A percentile compares a stretch with the other conserved stretches of the same genome.
Evolutionary conservation across 2,888 invertebrate genomes (phyloP).

Genomic region (Papilio gigon): DNA sequence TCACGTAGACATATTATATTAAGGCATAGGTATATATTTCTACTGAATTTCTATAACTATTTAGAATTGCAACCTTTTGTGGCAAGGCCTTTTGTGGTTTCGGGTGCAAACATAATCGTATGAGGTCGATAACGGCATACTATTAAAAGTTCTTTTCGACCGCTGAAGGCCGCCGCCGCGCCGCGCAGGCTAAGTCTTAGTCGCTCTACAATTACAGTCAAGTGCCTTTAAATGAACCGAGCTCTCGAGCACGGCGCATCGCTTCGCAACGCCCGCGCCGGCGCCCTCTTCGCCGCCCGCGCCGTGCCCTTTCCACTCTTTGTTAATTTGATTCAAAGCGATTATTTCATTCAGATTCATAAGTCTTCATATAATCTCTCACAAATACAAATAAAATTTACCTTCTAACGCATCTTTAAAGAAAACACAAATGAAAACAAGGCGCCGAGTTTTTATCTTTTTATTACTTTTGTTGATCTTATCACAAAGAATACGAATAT

Average conservation of each 20-base stretch:
- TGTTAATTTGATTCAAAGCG: conserved; percentile 71
- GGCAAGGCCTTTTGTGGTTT: conserved; percentile 39
- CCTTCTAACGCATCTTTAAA: neutral
- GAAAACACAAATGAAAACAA: conserved; percentile 33
- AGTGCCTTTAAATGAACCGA: conserved; percentile 81
- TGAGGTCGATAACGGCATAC: conserved; percentile 64
- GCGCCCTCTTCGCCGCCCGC: conserved; percentile 65
- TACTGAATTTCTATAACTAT: no score
- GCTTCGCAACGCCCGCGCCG: conserved; percentile 66
- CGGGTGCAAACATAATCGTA: conserved; percentile 49
- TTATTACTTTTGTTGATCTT: conserved; percentile 55
- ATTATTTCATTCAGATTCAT: conserved; percentile 53
- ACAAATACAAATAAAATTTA: conserved; percentile 4
- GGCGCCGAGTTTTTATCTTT: conserved; percentile 21
- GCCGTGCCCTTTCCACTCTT: conserved; percentile 63
- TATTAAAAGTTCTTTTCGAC: conserved; percentile 79
- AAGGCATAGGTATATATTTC: neutral
- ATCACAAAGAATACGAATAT: conserved; percentile 57
- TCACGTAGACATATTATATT: neutral
- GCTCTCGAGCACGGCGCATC: conserved; percentile 81
- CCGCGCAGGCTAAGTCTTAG: conserved; percentile 75
- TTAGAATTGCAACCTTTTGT: neutral
- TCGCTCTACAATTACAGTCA: conserved; percentile 80
- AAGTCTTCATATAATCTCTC: conserved; percentile 23
- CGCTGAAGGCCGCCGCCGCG: conserved; percentile 63